Percentiles rank a stretch among this genome's conserved stretches.
Evolutionary conservation across 2,113 vertebrate species (phyloP).

Genomic region (Tapirus terrestris): DNA sequence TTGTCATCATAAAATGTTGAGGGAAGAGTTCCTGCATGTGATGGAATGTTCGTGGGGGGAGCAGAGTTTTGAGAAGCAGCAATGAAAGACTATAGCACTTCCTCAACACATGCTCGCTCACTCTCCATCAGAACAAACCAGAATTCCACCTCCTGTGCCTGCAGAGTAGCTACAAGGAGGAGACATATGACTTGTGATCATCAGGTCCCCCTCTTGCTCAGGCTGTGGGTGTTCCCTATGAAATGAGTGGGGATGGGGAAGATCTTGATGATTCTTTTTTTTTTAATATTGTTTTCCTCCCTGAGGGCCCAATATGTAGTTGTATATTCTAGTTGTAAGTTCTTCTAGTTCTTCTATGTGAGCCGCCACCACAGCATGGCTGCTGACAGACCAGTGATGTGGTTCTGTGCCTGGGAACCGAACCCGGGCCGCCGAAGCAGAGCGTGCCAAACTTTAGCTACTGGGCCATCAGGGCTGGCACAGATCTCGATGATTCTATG

Average conservation of each 20-base stretch:
- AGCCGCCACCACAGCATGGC: no score
- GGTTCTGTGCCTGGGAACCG: no score
- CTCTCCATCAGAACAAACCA: neutral
- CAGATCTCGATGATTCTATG: neutral
- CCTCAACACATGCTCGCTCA: neutral
- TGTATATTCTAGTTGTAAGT: no score
- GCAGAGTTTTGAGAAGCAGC: neutral
- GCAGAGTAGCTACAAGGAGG: neutral
- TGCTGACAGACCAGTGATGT: no score
- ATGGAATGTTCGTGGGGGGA: rapidly evolving
- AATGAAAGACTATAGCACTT: rapidly evolving
- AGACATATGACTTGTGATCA: neutral
- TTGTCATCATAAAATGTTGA: neutral
- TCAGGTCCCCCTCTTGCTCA: no score
- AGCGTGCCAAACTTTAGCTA: no score
- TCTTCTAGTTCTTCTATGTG: no score
- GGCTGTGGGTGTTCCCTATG: neutral
- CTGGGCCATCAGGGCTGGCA: no score
- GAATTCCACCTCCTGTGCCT: neutral
- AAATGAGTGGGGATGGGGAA: neutral
- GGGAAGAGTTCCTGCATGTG: neutral
- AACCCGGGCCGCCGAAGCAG: no score
- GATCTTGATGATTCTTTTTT: neutral
- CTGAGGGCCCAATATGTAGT: no score
- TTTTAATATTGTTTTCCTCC: no score